Conservation (phyloP, 2,888 invertebrate genomes). For the Epinotia demarniana region DNA sequence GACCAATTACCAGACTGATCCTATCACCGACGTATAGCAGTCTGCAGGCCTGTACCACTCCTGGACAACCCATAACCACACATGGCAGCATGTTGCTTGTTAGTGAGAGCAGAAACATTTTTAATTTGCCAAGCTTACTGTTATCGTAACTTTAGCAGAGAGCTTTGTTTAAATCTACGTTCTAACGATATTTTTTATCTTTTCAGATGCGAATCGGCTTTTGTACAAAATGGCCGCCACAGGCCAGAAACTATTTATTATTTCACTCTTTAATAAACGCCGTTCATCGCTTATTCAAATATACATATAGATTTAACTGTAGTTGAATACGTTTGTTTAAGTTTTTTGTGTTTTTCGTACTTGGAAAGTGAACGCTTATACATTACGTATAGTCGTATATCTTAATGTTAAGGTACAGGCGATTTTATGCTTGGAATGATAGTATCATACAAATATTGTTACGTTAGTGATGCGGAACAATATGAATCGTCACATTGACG, state of each 20-base stretch:
- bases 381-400: conserved; percentile 39
- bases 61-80: too few relatives aligned
- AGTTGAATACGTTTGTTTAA: conserved; percentile 69
- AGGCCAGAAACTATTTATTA: conserved; percentile 78
- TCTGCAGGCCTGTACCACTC: too few relatives aligned
- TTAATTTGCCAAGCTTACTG: too few relatives aligned
- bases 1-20: too few relatives aligned
- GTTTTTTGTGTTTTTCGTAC: conserved; percentile 69
- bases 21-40: too few relatives aligned
- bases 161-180: too few relatives aligned
- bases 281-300: conserved; percentile 76
- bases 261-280: conserved; percentile 74
- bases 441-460: conserved; percentile 42
- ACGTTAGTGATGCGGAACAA: not conserved
- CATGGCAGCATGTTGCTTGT: too few relatives aligned
- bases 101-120: too few relatives aligned
- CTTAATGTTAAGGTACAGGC: conserved; percentile 36
- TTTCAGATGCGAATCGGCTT: conserved; percentile 72
- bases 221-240: conserved; percentile 78
- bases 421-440: conserved; percentile 20
- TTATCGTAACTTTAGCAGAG: too few relatives aligned
- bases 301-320: conserved; percentile 75
- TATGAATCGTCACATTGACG: not conserved
- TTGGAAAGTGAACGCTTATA: conserved; percentile 57
- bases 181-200: conserved; percentile 46